Conservation (phyloP, 2,113 vertebrate genomes). For the Tretioscincus oriximinensis region DNA sequence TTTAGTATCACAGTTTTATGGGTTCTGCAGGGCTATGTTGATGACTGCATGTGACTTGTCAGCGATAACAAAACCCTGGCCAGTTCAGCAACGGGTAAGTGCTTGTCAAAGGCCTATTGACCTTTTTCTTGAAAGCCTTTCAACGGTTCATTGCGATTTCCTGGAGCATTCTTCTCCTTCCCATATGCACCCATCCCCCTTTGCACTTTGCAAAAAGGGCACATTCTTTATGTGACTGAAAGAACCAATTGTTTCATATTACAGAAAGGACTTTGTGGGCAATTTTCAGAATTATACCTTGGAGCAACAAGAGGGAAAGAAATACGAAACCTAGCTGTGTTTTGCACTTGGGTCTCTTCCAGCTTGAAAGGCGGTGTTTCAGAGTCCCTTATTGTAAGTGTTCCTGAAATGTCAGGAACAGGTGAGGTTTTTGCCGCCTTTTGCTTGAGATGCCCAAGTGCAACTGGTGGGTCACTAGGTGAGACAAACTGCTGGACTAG, state of each 20-base stretch:
- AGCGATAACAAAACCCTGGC: constrained; percentile 99
- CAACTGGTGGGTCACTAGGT: too few relatives aligned
- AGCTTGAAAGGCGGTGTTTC: too few relatives aligned
- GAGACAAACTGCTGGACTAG: too few relatives aligned
- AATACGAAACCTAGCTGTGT: too few relatives aligned
- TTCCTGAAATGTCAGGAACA: too few relatives aligned
- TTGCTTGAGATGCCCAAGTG: too few relatives aligned
- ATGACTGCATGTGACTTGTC: constrained; percentile 99
- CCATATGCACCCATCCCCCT: not conserved
- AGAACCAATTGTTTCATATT: not conserved
- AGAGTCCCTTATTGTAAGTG: too few relatives aligned
- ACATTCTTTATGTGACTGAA: not conserved
- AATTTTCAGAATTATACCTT: constrained; percentile 6
- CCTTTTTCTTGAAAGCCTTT: not conserved
- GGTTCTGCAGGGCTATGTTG: constrained; percentile 88
- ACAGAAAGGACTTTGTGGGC: not conserved
- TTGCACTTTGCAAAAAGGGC: not conserved
- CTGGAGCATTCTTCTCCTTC: not conserved
- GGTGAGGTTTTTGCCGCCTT: too few relatives aligned
- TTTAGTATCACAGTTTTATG: constrained; percentile 3
- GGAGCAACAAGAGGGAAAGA: not conserved
- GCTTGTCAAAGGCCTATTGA: not conserved
- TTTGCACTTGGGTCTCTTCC: too few relatives aligned
- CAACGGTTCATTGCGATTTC: not conserved
- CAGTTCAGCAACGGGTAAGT: constrained; percentile 91